Evolutionary conservation across 2,888 invertebrate species (phyloP).

Genomic region (Sipunculus nudus): DNA sequence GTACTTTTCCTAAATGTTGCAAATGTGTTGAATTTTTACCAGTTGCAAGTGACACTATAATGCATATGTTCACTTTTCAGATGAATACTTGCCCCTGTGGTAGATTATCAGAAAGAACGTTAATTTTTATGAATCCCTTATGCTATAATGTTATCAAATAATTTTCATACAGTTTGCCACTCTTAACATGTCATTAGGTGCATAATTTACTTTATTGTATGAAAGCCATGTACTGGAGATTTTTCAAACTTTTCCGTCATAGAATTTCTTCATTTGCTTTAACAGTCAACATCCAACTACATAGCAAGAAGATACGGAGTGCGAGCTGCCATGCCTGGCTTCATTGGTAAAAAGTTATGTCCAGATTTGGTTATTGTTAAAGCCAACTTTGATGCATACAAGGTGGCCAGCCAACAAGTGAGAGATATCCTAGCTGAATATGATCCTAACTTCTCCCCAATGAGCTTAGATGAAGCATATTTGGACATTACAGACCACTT

Average conservation of each 20-base stretch:
- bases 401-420: constrained; percentile 65
- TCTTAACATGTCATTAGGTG: neutral
- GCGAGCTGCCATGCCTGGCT: constrained; percentile 74
- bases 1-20: too few relatives aligned
- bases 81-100: too few relatives aligned
- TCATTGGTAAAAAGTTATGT: constrained; percentile 72
- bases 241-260: too few relatives aligned
- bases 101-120: too few relatives aligned
- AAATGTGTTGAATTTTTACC: too few relatives aligned
- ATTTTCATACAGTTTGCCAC: too few relatives aligned
- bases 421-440: constrained; percentile 68
- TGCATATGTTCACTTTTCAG: too few relatives aligned
- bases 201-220: neutral
- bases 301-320: constrained; percentile 72
- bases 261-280: too few relatives aligned
- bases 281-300: constrained; percentile 73
- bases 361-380: constrained; percentile 71
- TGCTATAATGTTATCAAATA: too few relatives aligned
- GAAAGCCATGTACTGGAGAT: neutral
- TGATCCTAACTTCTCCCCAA: constrained; percentile 69
- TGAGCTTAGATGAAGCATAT: constrained; percentile 73
- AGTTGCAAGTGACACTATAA: too few relatives aligned
- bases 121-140: too few relatives aligned
- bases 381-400: constrained; percentile 69
- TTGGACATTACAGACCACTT: constrained; percentile 70